phyloP scores from a whole-genome alignment of 2,113 vertebrate genomes.

The Tursiops truncatus region DNA sequence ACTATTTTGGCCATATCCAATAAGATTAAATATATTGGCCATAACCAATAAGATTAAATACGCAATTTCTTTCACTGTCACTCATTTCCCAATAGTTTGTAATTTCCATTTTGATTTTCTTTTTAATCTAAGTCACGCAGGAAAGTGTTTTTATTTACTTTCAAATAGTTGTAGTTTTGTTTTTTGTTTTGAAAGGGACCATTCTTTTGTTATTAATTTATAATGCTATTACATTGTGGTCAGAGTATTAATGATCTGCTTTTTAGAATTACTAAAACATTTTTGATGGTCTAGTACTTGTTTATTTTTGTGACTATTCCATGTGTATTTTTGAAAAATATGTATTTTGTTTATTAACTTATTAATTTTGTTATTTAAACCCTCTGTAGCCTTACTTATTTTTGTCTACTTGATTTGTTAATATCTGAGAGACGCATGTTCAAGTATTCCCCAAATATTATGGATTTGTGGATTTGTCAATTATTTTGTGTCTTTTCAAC shows the following conservation, averaged over 20 bases:
- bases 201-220: background rate
- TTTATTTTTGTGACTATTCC: conserved; percentile 12
- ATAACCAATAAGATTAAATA: background rate
- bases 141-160: conserved; percentile 2
- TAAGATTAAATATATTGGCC: background rate
- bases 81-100: background rate
- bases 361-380: background rate
- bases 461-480: background rate
- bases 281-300: background rate
- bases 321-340: background rate
- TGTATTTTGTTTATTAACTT: background rate
- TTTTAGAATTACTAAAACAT: background rate
- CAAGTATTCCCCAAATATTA: background rate
- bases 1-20: background rate
- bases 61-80: background rate
- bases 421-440: background rate
- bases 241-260: background rate
- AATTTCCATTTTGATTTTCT: background rate
- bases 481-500: background rate
- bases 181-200: background rate
- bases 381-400: background rate
- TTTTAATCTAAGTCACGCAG: background rate
- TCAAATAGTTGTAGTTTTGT: background rate
- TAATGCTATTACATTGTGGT: background rate
- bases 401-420: conserved; percentile 28